Evolutionary conservation across 2,888 invertebrate genomes (phyloP).

Genomic region (Drosophila histrio): DNA sequence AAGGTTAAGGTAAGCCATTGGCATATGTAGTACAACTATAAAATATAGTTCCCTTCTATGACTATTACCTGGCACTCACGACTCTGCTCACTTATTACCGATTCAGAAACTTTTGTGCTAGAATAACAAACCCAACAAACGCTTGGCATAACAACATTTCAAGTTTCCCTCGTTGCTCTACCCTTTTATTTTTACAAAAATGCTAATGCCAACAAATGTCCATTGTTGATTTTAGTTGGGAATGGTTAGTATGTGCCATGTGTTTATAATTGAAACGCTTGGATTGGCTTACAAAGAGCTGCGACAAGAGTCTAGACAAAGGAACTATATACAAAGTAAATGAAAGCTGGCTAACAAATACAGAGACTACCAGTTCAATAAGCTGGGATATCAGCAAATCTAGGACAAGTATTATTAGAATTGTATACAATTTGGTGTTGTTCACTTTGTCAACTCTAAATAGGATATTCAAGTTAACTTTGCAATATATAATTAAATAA

Average conservation of each 20-base stretch:
- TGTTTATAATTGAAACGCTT: slow-evolving; percentile 35
- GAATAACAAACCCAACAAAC: slow-evolving; percentile 26
- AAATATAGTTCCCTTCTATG: slow-evolving; percentile 34
- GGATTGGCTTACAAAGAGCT: slow-evolving; percentile 12
- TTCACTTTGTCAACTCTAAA: neutral
- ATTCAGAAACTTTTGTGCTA: slow-evolving; percentile 27
- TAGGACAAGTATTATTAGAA: neutral
- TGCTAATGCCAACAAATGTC: slow-evolving; percentile 22
- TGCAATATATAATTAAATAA: neutral
- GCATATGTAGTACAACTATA: slow-evolving; percentile 7
- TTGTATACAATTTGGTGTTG: neutral
- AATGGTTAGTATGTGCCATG: slow-evolving; percentile 3
- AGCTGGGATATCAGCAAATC: neutral
- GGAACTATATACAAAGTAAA: slow-evolving; percentile 23
- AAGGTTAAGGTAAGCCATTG: slow-evolving; percentile 13
- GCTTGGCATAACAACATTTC: slow-evolving; percentile 31
- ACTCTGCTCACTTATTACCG: slow-evolving; percentile 3
- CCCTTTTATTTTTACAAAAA: neutral
- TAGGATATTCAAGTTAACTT: neutral
- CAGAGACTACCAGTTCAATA: neutral
- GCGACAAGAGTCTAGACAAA: slow-evolving; percentile 45
- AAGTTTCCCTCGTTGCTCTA: neutral
- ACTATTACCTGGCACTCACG: slow-evolving; percentile 38
- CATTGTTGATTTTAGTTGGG: slow-evolving; percentile 46
- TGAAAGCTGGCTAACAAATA: slow-evolving; percentile 1